Evolutionary conservation across 2,113 vertebrate genomes (phyloP).

Genomic region (Dromaius novaehollandiae): DNA sequence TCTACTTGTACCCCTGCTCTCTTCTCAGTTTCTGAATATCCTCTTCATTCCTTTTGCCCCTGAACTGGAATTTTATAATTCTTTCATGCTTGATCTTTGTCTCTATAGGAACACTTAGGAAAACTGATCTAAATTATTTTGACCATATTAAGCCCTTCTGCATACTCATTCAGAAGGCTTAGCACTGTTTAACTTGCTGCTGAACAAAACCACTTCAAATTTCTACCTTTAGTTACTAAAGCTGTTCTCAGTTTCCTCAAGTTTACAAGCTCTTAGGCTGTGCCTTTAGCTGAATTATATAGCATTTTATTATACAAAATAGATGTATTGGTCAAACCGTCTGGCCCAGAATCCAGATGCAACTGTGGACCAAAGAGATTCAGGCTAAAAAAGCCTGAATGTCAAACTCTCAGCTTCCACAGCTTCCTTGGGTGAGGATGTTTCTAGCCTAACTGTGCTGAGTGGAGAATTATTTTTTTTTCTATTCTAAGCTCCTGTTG

Average conservation of each 20-base stretch:
- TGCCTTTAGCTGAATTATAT: not conserved
- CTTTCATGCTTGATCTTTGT: not conserved
- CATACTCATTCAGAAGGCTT: not conserved
- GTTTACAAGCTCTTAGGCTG: not conserved
- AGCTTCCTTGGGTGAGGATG: not conserved
- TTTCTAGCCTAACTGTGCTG: not conserved
- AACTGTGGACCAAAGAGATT: not conserved
- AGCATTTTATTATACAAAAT: not conserved
- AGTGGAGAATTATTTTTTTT: not conserved
- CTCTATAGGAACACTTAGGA: not conserved
- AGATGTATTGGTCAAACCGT: not conserved
- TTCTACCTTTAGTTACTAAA: not conserved
- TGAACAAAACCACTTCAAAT: not conserved
- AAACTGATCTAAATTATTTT: not conserved
- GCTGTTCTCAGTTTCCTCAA: not conserved
- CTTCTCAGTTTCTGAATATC: not conserved
- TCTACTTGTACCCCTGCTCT: not conserved
- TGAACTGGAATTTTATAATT: not conserved
- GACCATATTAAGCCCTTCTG: not conserved
- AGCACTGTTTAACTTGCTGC: not conserved
- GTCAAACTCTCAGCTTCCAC: not conserved
- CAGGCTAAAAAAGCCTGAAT: not conserved
- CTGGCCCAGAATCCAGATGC: not conserved
- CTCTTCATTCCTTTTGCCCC: not conserved
- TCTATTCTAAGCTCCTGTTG: not conserved